phyloP scores from a whole-genome alignment of 2,888 invertebrate genomes.

The Drosophila kokeensis region DNA sequence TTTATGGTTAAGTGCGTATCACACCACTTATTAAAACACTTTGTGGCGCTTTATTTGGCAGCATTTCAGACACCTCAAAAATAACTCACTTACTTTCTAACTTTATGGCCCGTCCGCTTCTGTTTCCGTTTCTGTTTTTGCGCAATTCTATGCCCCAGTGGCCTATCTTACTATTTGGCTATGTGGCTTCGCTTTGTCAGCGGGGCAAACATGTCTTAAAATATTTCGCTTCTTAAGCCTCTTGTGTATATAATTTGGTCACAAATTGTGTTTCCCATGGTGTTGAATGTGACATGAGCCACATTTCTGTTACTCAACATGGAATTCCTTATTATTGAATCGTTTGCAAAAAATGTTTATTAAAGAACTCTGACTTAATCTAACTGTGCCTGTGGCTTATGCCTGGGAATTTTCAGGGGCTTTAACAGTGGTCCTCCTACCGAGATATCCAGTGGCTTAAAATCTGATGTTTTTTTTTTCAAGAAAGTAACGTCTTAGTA shows the following conservation, averaged over 20 bases:
- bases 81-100: slow-evolving; percentile 60
- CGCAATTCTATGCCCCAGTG: slow-evolving; percentile 38
- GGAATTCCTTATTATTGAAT: slow-evolving; percentile 54
- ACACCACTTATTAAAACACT: slow-evolving; percentile 54
- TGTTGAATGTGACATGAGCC: slow-evolving; percentile 8
- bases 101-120: slow-evolving; percentile 39
- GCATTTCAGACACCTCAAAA: slow-evolving; percentile 45
- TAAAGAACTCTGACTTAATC: slow-evolving; percentile 50
- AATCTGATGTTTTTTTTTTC: neutral
- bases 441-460: slow-evolving; percentile 2
- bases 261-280: slow-evolving; percentile 49
- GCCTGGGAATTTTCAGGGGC: slow-evolving; percentile 44
- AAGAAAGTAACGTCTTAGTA: neutral
- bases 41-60: slow-evolving; percentile 59
- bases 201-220: slow-evolving; percentile 44
- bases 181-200: slow-evolving; percentile 37
- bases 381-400: slow-evolving; percentile 32
- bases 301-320: slow-evolving; percentile 13
- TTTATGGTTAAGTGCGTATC: neutral
- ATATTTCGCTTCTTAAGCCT: slow-evolving; percentile 36
- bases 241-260: slow-evolving; percentile 53
- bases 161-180: slow-evolving; percentile 56
- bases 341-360: slow-evolving; percentile 55
- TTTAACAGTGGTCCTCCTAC: slow-evolving; percentile 39
- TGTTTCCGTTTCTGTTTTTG: neutral